These are phyloP conservation scores for Zeuzera pyrina DNA, from an alignment of 2,888 invertebrate genomes.

Conservation along the genomic window DNA sequence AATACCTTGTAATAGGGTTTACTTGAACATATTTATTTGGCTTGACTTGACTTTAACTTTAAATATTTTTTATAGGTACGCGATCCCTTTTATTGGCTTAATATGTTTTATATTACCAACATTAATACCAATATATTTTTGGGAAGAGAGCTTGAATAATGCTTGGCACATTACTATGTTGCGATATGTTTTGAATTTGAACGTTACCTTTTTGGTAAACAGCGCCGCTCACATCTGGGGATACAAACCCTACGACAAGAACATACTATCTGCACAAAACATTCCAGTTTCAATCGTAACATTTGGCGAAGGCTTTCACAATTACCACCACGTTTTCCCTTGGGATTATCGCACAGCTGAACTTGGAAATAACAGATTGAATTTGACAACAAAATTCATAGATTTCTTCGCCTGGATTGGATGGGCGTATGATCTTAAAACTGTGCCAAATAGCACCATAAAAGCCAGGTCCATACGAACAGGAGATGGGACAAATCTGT, in stretches of 20 bases:
- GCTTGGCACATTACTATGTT: slow-evolving; percentile 57
- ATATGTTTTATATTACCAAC: slow-evolving; percentile 70
- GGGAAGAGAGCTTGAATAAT: slow-evolving; percentile 67
- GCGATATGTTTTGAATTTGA: slow-evolving; percentile 70
- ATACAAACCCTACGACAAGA: slow-evolving; percentile 52
- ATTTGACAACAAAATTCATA: slow-evolving; percentile 32
- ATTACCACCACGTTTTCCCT: slow-evolving; percentile 39
- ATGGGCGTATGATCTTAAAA: slow-evolving; percentile 40
- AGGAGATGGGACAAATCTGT: slow-evolving; percentile 33
- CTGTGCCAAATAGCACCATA: slow-evolving; percentile 23
- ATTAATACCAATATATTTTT: slow-evolving; percentile 69
- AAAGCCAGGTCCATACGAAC: slow-evolving; percentile 23
- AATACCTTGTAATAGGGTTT: too few species aligned
- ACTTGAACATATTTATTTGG: too few species aligned
- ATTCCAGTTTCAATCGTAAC: slow-evolving; percentile 18
- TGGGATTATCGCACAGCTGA: slow-evolving; percentile 43
- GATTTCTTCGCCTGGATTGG: slow-evolving; percentile 38
- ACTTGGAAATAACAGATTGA: slow-evolving; percentile 33
- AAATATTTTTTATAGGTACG: slow-evolving; percentile 74
- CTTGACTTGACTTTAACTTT: too few species aligned
- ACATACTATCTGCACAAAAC: slow-evolving; percentile 28
- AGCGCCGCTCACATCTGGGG: slow-evolving; percentile 74
- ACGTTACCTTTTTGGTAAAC: slow-evolving; percentile 78
- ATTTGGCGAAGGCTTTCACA: slow-evolving; percentile 42
- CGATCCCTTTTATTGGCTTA: slow-evolving; percentile 72